Percentiles rank a stretch among this genome's conserved stretches.
These are phyloP conservation scores for Centropyge bicolor DNA, from an alignment of 2,797 vertebrate species.

Conservation along the genomic window DNA sequence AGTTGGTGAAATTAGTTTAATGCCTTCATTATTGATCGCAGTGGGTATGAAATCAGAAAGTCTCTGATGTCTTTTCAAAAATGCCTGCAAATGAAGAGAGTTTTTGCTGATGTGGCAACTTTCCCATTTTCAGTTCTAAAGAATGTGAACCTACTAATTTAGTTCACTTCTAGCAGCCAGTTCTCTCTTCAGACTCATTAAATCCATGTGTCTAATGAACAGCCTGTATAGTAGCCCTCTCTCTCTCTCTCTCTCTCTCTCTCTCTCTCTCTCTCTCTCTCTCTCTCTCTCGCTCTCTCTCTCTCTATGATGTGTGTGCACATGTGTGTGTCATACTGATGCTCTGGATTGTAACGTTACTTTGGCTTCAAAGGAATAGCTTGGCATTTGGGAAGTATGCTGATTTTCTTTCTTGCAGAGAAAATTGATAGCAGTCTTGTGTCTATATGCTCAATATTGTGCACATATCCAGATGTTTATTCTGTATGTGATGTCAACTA, in stretches of 20 bases:
- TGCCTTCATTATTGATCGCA: slow-evolving; percentile 63
- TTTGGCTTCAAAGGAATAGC: slow-evolving; percentile 27
- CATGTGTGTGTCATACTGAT: slow-evolving; percentile 44
- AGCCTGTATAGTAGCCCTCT: slow-evolving; percentile 40
- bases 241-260: slow-evolving; percentile 1
- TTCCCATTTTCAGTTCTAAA: slow-evolving; percentile 84
- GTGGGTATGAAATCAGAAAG: slow-evolving; percentile 68
- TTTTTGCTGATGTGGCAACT: slow-evolving; percentile 86
- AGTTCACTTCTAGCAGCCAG: slow-evolving; percentile 86
- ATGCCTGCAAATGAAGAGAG: slow-evolving; percentile 79
- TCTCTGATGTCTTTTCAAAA: slow-evolving; percentile 82
- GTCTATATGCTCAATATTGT: neutral
- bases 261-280: slow-evolving; percentile 27
- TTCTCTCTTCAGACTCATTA: slow-evolving; percentile 89
- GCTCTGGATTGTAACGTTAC: slow-evolving; percentile 15
- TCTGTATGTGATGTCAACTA: no score
- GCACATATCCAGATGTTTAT: no score
- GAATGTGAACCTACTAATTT: slow-evolving; percentile 90
- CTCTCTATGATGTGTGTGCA: slow-evolving; percentile 17
- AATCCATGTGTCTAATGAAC: slow-evolving; percentile 89
- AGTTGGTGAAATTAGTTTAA: slow-evolving; percentile 57
- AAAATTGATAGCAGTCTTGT: slow-evolving; percentile 2
- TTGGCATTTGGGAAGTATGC: slow-evolving; percentile 14
- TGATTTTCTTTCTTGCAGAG: neutral
- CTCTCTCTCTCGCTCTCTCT: slow-evolving; percentile 18